Percentiles rank a stretch among this genome's conserved stretches.
Evolutionary conservation across 2,113 vertebrate genomes (phyloP).

Genomic region (Ciconia boyciana): DNA sequence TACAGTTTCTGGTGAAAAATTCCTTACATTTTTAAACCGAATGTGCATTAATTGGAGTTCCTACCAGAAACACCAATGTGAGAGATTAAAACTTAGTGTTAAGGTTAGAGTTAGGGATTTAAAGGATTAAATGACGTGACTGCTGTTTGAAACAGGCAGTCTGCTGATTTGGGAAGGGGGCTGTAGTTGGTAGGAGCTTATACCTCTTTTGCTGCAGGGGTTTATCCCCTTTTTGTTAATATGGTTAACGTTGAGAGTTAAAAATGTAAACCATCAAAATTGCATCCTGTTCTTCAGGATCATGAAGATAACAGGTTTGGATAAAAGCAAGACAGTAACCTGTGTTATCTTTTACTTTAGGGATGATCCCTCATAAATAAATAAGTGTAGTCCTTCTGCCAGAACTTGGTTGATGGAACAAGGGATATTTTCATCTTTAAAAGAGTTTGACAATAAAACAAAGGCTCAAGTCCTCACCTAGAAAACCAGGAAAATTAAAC

Average conservation of each 20-base stretch:
- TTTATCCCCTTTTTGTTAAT: background rate
- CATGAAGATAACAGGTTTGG: background rate
- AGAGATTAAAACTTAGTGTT: background rate
- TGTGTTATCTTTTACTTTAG: background rate
- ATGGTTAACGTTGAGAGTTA: background rate
- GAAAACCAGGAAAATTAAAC: background rate
- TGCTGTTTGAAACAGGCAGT: background rate
- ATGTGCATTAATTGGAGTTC: background rate
- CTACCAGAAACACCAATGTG: background rate
- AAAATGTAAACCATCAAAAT: background rate
- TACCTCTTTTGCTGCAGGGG: background rate
- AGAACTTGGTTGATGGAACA: background rate
- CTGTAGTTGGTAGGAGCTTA: background rate
- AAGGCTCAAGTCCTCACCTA: background rate
- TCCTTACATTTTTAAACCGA: background rate
- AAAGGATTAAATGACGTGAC: background rate
- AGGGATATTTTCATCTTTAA: background rate
- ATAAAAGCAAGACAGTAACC: background rate
- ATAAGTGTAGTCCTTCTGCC: background rate
- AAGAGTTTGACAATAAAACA: background rate
- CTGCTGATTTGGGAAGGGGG: background rate
- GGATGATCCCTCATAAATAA: background rate
- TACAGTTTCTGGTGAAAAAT: background rate
- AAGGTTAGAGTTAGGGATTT: background rate
- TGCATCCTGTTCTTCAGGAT: background rate